Evolutionary conservation across 2,888 invertebrate genomes (phyloP), one percentile per base, ranked within the genome.

Genomic region (Agonopterix arenella): DNA sequence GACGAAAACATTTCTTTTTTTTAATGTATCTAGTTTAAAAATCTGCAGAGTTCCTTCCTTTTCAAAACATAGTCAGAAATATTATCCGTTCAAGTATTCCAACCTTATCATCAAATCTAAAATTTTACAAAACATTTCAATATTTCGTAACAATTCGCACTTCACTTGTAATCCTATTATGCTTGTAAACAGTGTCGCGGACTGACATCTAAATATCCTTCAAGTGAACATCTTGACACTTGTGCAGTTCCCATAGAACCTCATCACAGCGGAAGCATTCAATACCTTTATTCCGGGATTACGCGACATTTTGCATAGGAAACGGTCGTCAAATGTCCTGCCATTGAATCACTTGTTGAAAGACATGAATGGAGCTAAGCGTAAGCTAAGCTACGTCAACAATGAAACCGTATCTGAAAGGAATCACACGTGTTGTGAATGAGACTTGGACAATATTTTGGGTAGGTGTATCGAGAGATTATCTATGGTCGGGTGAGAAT

Each of bases 251-350:
- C 58, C 64, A 63, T 57, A 61, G 58, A 61, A 57, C 50, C 57
- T 60, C 57, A 58, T 58, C 63, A 64, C 71, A 72, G 71, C 84
- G 86, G 86, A 88, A 86, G 77, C 79, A 80, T 82, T 75, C 68
- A 70, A 70, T 70, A 74, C 65, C 80, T 78, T 88, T 88, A 83
- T 86, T 80, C 84, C 78, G 76, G 85, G 85, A 89, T 89, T 85
- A 86, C 68, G 70, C 63, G 69, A 75, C 68, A 83, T 85, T 85
- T 85, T 84, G 86, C 86, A 84, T 89, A 88, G 89, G 88, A 84
- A 86, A 73, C 78, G 76, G 76, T 80, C 81, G 73, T 79, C 81
- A 73, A 77, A 81, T 80, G 76, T 81, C 75, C 73, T 57, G 58
- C 66, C 64, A 71, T 77, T 79, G 71, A 79, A 69, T 64, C 58